These are phyloP conservation scores for Hemistola chrysoprasaria DNA, from an alignment of 2,888 invertebrate species.

Conservation along the genomic window DNA sequence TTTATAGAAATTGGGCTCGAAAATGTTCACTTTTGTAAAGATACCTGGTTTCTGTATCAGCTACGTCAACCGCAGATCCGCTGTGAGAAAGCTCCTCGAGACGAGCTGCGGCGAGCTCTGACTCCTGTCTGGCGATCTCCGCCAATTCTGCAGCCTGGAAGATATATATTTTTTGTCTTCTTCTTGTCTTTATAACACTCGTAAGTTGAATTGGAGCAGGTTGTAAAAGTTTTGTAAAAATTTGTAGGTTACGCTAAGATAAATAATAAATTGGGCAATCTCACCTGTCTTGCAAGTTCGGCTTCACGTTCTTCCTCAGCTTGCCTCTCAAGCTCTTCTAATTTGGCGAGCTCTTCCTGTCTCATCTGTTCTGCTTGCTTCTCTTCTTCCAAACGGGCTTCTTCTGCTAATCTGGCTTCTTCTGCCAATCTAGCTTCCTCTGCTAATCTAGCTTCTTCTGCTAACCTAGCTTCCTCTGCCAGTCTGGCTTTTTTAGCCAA, in stretches of 20 bases:
- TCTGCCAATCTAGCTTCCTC: slow-evolving; percentile 57
- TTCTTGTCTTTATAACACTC: no score
- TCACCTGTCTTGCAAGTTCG: slow-evolving; percentile 85
- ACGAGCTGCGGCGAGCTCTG: slow-evolving; percentile 82
- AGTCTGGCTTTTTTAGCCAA: slow-evolving; percentile 75
- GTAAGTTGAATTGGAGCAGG: no score
- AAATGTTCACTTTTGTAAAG: no score
- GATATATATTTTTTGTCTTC: neutral
- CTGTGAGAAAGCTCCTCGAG: slow-evolving; percentile 79
- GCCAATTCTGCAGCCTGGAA: slow-evolving; percentile 85
- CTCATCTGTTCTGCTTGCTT: slow-evolving; percentile 76
- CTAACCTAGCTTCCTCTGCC: slow-evolving; percentile 71
- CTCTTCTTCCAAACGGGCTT: slow-evolving; percentile 56
- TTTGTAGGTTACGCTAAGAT: no score
- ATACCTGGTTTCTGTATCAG: slow-evolving; percentile 64
- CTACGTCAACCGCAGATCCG: slow-evolving; percentile 62
- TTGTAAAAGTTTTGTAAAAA: no score
- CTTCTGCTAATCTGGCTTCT: slow-evolving; percentile 57
- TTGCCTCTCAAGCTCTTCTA: slow-evolving; percentile 83
- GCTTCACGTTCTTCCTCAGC: slow-evolving; percentile 85
- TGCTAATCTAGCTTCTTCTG: slow-evolving; percentile 61
- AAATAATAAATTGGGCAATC: neutral
- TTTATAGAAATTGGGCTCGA: no score
- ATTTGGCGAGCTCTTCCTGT: slow-evolving; percentile 78
- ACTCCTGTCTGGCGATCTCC: slow-evolving; percentile 83